Evolutionary conservation across 2,797 vertebrate genomes (phyloP).

Genomic region (Cyprinodon diabolis): DNA sequence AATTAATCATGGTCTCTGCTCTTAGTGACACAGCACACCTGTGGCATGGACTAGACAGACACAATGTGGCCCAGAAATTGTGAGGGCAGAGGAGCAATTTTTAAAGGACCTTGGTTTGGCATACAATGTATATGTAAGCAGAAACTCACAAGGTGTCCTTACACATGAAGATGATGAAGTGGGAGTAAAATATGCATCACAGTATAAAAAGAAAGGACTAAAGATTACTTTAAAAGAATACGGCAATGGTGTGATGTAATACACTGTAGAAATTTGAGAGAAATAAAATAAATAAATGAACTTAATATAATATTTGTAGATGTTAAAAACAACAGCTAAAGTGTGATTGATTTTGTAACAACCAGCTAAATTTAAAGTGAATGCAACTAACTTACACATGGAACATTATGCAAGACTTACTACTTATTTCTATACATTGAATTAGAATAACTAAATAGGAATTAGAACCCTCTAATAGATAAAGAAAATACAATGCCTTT

Average conservation of each 20-base stretch:
- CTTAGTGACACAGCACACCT: conserved; percentile 49
- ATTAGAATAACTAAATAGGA: not conserved
- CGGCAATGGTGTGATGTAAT: not conserved
- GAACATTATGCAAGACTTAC: no score
- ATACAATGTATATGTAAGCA: conserved; percentile 24
- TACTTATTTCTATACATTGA: no score
- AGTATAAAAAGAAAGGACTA: not conserved
- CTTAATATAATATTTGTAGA: not conserved
- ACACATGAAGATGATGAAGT: conserved; percentile 20
- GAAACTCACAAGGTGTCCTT: conserved; percentile 34
- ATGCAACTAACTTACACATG: no score
- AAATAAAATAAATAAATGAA: not conserved
- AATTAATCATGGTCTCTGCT: conserved; percentile 15
- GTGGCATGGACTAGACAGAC: conserved; percentile 38
- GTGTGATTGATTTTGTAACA: not conserved
- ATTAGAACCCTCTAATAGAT: no score
- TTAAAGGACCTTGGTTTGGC: conserved; percentile 40
- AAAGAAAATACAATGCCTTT: no score
- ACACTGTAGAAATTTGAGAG: not conserved
- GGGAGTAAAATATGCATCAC: conserved; percentile 5
- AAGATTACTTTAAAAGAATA: not conserved
- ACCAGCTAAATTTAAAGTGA: not conserved
- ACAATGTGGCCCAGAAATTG: conserved; percentile 13
- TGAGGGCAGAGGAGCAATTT: conserved; percentile 32
- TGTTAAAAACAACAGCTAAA: not conserved